Conservation (phyloP, 2,113 vertebrate genomes). For the Tylochromis polylepis region DNA sequence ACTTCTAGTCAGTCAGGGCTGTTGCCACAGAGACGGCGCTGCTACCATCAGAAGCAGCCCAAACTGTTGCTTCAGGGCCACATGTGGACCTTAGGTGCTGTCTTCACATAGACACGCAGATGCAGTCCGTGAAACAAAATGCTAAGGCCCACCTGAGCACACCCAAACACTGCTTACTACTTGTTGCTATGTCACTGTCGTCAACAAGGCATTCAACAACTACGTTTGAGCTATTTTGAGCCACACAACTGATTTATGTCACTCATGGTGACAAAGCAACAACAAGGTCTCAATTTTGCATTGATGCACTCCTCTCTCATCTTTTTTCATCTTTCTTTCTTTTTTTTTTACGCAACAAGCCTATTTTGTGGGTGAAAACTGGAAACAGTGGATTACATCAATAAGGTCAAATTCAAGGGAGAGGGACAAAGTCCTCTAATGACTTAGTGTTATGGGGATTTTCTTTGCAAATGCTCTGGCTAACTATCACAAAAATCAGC, state of each 20-base stretch:
- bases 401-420: neutral
- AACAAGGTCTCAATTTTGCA: neutral
- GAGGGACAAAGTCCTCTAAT: neutral
- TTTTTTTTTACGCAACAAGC: neutral
- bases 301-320: neutral
- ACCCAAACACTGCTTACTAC: neutral
- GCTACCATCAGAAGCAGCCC: neutral
- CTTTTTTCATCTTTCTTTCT: neutral
- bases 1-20: conserved; percentile 1
- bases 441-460: neutral
- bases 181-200: conserved; percentile 35
- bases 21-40: conserved; percentile 33
- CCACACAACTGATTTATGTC: conserved; percentile 15
- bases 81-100: neutral
- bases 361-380: neutral
- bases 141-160: neutral
- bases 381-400: neutral
- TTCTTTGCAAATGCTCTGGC: neutral
- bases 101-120: conserved; percentile 3
- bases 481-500: neutral
- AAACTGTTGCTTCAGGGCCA: conserved; percentile 19
- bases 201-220: conserved; percentile 26
- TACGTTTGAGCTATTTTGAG: conserved; percentile 43
- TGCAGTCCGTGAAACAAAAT: neutral
- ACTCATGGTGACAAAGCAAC: conserved; percentile 28